Conservation (phyloP, 2,797 vertebrate genomes). For the Thaleichthys pacificus region DNA sequence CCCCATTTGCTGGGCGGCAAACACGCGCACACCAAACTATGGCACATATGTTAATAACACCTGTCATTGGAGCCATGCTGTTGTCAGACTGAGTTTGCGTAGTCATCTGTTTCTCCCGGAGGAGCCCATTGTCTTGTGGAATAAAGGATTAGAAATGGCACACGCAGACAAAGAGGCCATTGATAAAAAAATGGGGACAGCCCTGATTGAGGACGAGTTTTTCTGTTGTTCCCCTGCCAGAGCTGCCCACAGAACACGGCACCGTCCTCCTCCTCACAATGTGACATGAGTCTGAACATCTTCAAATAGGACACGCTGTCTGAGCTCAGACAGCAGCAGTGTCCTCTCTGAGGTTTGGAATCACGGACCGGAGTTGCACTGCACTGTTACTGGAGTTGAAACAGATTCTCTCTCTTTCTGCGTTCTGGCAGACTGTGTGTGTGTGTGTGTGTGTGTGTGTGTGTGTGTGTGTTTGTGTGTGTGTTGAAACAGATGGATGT, state of each 20-base stretch:
- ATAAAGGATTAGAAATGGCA: slow-evolving; percentile 47
- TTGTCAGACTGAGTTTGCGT: slow-evolving; percentile 30
- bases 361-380: no score
- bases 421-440: neutral
- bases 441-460: neutral
- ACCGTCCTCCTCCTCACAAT: neutral
- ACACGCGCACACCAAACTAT: neutral
- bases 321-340: neutral
- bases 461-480: neutral
- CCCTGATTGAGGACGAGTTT: slow-evolving; percentile 31
- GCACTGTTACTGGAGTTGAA: neutral
- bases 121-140: slow-evolving; percentile 48
- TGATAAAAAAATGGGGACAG: slow-evolving; percentile 54
- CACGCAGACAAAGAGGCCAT: slow-evolving; percentile 52
- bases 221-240: slow-evolving; percentile 41
- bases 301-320: neutral
- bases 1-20: no score
- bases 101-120: slow-evolving; percentile 28
- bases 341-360: no score
- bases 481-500: neutral
- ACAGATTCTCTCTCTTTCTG: neutral
- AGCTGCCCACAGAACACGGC: slow-evolving; percentile 15
- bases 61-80: neutral
- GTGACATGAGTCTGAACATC: neutral
- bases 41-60: slow-evolving; percentile 9